A percentile compares a stretch with the other conserved stretches of the same genome.
These are phyloP conservation scores for Erpornis zantholeuca DNA, from an alignment of 2,113 vertebrate genomes.

Conservation along the genomic window DNA sequence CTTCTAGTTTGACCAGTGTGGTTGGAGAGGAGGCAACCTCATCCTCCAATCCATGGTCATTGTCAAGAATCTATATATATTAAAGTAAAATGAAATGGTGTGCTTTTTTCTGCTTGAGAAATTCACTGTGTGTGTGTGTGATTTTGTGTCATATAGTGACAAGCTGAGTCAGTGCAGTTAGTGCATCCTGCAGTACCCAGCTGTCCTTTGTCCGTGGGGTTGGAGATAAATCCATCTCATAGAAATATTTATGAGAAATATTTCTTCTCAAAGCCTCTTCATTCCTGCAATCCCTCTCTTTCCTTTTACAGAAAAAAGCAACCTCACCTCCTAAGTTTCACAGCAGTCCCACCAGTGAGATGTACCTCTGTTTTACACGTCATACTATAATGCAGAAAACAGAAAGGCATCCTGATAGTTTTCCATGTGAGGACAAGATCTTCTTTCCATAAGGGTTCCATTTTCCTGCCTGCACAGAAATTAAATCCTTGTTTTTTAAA, in stretches of 20 bases:
- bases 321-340: not conserved
- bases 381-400: not conserved
- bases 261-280: not conserved
- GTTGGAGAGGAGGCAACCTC: too few relatives aligned
- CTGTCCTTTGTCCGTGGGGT: not conserved
- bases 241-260: not conserved
- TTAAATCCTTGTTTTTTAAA: not conserved
- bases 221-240: not conserved
- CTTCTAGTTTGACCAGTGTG: too few relatives aligned
- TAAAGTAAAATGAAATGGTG: too few relatives aligned
- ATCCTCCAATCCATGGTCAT: too few relatives aligned
- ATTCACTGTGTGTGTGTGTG: too few relatives aligned
- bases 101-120: too few relatives aligned
- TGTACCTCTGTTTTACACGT: not conserved
- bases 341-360: not conserved
- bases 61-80: too few relatives aligned
- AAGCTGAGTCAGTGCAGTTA: not conserved
- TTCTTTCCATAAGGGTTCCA: not conserved
- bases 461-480: not conserved
- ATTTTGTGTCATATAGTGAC: too few relatives aligned
- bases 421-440: not conserved
- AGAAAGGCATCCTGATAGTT: not conserved
- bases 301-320: not conserved
- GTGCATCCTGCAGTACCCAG: not conserved
- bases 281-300: not conserved